Conservation (phyloP, 2,888 invertebrate species). For the Zhuqinia jingwanae region DNA sequence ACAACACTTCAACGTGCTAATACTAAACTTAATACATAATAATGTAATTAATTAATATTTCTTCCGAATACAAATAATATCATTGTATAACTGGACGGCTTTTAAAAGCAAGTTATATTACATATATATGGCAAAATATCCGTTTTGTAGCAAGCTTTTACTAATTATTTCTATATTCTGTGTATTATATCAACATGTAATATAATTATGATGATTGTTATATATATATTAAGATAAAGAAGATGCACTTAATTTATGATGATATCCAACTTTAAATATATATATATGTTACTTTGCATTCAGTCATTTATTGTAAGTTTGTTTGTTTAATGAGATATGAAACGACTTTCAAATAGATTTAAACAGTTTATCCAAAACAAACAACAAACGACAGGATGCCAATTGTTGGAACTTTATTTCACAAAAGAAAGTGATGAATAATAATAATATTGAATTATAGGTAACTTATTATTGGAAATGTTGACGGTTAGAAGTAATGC, state of each 20-base stretch:
- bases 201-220: background rate
- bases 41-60: too few relatives aligned
- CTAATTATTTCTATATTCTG: background rate
- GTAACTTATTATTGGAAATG: too few relatives aligned
- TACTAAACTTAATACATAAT: background rate
- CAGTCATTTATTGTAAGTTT: background rate
- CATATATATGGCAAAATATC: background rate
- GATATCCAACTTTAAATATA: background rate
- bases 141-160: background rate
- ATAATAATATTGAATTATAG: too few relatives aligned
- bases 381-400: slow-evolving; percentile 53
- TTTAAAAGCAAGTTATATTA: background rate
- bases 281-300: background rate
- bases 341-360: background rate
- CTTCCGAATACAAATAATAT: too few relatives aligned
- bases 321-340: background rate
- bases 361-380: background rate
- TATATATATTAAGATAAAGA: background rate
- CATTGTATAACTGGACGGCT: background rate
- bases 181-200: background rate
- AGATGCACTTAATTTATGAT: background rate
- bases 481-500: too few relatives aligned
- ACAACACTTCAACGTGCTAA: slow-evolving; percentile 82
- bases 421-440: background rate
- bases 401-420: background rate